Evolutionary conservation across 2,797 vertebrate genomes (phyloP).

Genomic region (Acanthis flammea): DNA sequence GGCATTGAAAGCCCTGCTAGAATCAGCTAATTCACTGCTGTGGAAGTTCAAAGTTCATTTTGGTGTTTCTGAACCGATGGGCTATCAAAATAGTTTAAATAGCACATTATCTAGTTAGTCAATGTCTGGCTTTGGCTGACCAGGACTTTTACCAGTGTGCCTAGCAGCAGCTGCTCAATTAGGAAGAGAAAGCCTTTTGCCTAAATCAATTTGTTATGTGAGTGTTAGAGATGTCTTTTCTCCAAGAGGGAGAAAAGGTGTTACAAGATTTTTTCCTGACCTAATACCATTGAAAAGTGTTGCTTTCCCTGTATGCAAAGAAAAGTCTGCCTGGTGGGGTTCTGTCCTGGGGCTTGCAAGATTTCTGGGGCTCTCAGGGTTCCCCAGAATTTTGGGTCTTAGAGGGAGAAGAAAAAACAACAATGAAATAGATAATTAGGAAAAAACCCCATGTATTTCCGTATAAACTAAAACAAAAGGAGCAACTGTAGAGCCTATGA

Average conservation of each 20-base stretch:
- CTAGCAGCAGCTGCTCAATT: neutral
- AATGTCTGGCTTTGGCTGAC: neutral
- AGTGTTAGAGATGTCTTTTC: neutral
- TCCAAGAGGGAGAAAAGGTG: neutral
- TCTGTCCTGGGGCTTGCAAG: neutral
- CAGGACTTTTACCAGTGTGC: neutral
- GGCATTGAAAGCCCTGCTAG: neutral
- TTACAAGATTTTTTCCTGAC: neutral
- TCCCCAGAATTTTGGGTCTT: neutral
- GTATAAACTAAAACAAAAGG: neutral
- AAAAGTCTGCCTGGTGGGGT: neutral
- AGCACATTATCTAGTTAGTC: neutral
- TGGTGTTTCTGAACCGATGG: neutral
- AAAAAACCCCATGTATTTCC: rapidly evolving
- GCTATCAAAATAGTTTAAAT: neutral
- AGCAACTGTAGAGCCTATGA: neutral
- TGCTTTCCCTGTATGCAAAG: neutral
- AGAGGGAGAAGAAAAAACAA: neutral
- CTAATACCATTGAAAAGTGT: neutral
- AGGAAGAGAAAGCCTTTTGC: neutral
- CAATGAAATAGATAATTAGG: neutral
- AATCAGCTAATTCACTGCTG: neutral
- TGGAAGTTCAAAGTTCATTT: neutral
- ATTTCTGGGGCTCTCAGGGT: neutral
- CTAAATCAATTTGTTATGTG: neutral